Evolutionary conservation across 2,797 vertebrate species (phyloP).

Genomic region (Poecilia picta): DNA sequence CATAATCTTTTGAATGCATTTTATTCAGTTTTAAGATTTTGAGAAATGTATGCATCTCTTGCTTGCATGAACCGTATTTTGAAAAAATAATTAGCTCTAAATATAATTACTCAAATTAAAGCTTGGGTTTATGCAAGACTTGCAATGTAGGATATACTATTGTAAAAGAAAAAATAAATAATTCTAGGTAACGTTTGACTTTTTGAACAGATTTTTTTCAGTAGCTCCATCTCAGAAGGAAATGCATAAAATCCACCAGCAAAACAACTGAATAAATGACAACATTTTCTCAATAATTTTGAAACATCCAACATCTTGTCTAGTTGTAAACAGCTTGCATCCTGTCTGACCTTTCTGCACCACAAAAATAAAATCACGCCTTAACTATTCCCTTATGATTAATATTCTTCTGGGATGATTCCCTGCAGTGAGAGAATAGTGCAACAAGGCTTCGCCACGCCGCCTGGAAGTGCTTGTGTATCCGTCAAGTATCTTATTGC

Average conservation of each 20-base stretch:
- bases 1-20: background rate
- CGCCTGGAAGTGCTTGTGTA: constrained; percentile 47
- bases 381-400: constrained; percentile 15
- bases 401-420: constrained; percentile 30
- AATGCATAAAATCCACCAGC: background rate
- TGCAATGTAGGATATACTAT: background rate
- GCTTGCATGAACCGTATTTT: background rate
- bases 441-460: constrained; percentile 45
- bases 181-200: background rate
- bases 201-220: background rate
- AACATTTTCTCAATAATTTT: background rate
- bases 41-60: background rate
- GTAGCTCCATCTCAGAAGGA: background rate
- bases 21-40: background rate
- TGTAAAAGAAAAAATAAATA: background rate
- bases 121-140: background rate
- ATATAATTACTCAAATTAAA: background rate
- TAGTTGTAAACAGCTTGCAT: background rate
- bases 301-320: background rate
- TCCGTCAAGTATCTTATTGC: constrained; percentile 38
- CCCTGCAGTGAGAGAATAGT: constrained; percentile 14
- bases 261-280: background rate
- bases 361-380: background rate
- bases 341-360: background rate
- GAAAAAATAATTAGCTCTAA: background rate